These are phyloP conservation scores for Caloenas nicobarica DNA, from an alignment of 2,113 vertebrate species.

Conservation along the genomic window DNA sequence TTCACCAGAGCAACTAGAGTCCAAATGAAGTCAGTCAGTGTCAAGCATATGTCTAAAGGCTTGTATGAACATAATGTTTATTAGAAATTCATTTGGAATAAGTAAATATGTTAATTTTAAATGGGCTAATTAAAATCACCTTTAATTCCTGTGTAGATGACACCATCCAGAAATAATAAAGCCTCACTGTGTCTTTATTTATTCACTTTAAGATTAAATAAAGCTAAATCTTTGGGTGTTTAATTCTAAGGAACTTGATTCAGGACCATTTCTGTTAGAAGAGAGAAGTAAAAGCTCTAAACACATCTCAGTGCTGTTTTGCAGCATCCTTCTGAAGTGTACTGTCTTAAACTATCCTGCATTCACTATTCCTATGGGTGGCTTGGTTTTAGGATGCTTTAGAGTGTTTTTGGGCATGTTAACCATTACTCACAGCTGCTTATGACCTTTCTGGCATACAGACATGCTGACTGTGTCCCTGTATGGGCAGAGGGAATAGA, in stretches of 20 bases:
- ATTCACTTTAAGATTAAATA: neutral
- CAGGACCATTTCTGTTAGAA: neutral
- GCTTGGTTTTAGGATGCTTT: neutral
- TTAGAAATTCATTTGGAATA: neutral
- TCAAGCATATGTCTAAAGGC: neutral
- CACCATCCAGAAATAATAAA: neutral
- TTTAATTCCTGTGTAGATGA: neutral
- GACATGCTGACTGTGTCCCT: neutral
- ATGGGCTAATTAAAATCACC: neutral
- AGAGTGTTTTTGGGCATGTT: neutral
- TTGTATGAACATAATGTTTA: neutral
- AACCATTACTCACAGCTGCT: neutral
- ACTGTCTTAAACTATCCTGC: neutral
- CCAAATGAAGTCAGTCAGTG: neutral
- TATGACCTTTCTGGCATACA: neutral
- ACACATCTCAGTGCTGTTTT: neutral
- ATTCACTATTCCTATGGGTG: neutral
- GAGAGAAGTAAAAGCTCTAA: neutral
- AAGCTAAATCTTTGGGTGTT: neutral
- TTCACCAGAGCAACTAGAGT: neutral
- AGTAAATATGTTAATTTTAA: neutral
- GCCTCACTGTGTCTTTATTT: neutral
- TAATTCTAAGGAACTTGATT: neutral
- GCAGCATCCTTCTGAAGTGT: neutral
- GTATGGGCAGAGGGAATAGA: neutral